phyloP scores from a whole-genome alignment of 2,113 vertebrate species.

The Hemicordylus capensis region DNA sequence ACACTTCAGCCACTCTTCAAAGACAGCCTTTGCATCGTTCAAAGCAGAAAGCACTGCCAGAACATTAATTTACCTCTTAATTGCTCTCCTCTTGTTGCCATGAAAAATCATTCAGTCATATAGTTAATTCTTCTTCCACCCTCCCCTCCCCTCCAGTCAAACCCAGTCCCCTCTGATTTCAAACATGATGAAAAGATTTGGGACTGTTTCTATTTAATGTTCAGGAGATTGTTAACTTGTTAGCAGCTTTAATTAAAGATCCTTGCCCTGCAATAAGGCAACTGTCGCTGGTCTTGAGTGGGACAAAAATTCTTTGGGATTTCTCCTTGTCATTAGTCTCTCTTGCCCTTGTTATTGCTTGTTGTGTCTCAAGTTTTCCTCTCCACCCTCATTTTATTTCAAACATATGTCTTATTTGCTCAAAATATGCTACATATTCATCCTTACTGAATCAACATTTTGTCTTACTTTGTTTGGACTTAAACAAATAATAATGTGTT shows the following conservation, averaged over 20 bases:
- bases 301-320: slow-evolving; percentile 84
- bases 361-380: slow-evolving; percentile 62
- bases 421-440: slow-evolving; percentile 52
- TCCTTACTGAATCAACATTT: slow-evolving; percentile 47
- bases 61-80: slow-evolving; percentile 75
- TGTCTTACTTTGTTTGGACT: slow-evolving; percentile 57
- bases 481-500: slow-evolving; percentile 53
- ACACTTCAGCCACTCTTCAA: slow-evolving; percentile 56
- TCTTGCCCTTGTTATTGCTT: slow-evolving; percentile 80
- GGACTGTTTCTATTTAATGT: slow-evolving; percentile 40
- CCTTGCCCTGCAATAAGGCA: slow-evolving; percentile 53
- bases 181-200: slow-evolving; percentile 48
- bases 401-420: slow-evolving; percentile 60
- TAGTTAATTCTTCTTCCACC: slow-evolving; percentile 54
- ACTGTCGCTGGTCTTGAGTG: slow-evolving; percentile 71
- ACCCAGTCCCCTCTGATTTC: slow-evolving; percentile 61
- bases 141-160: slow-evolving; percentile 48
- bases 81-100: slow-evolving; percentile 63
- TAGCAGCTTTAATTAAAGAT: slow-evolving; percentile 49
- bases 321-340: slow-evolving; percentile 79
- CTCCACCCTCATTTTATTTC: slow-evolving; percentile 52
- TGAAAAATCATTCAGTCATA: slow-evolving; percentile 73
- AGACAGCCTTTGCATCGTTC: slow-evolving; percentile 67
- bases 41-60: slow-evolving; percentile 72
- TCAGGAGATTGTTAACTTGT: slow-evolving; percentile 51